These are phyloP conservation scores for Nannoperca obscura DNA, from an alignment of 2,797 vertebrate genomes.

Conservation along the genomic window DNA sequence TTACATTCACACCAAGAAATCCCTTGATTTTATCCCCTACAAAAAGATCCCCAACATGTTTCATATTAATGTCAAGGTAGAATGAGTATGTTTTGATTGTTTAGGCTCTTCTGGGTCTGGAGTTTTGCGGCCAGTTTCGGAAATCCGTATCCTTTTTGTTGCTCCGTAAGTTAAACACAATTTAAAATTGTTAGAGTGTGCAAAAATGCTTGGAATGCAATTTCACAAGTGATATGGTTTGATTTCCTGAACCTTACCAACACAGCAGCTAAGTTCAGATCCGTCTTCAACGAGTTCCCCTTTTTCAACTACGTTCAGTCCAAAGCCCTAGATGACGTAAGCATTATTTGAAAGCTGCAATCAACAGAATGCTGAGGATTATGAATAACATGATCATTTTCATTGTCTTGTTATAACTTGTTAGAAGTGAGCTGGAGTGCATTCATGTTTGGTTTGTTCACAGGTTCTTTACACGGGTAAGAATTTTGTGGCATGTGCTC, in stretches of 20 bases:
- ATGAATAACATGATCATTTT: not conserved
- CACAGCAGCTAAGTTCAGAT: constrained; percentile 92
- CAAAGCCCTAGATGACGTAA: constrained; percentile 96
- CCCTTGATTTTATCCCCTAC: not conserved
- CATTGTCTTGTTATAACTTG: constrained; percentile 14
- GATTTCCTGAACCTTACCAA: constrained; percentile 80
- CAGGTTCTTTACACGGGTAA: constrained; percentile 95
- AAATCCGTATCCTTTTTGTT: constrained; percentile 95
- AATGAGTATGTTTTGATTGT: constrained; percentile 30
- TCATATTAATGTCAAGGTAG: not conserved
- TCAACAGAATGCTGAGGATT: constrained; percentile 1
- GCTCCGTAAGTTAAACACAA: constrained; percentile 13
- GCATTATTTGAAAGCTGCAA: constrained; percentile 63
- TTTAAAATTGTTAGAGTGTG: not conserved
- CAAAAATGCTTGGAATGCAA: constrained; percentile 11
- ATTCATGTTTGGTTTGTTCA: constrained; percentile 49
- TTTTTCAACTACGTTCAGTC: constrained; percentile 99
- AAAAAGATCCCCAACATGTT: not conserved
- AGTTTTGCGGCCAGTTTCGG: constrained; percentile 91
- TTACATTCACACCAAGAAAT: not conserved
- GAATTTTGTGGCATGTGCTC: constrained; percentile 96
- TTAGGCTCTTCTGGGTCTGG: constrained; percentile 83
- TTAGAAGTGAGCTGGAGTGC: not conserved
- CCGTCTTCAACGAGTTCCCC: constrained; percentile 95
- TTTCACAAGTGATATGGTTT: constrained; percentile 28